Percentiles rank a stretch among this genome's conserved stretches.
phyloP scores from a whole-genome alignment of 1,140 invertebrate genomes.

The Philopotamus ludificatus region DNA sequence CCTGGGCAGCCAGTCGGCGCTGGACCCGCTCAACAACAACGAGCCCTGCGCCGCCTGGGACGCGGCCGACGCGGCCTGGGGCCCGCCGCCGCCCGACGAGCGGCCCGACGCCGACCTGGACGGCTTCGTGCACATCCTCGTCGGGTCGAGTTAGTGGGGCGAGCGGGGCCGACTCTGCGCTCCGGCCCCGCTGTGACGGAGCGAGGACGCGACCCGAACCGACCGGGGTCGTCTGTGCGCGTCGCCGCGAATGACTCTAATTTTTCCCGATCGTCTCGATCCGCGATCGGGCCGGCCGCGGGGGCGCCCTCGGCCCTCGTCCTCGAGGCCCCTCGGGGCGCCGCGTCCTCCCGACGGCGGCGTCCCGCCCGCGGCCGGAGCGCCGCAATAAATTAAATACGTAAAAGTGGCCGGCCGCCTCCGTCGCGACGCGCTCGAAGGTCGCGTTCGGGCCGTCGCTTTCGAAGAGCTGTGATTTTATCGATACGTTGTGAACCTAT shows the following conservation, averaged over 20 bases:
- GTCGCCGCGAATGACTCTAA: too few relatives aligned
- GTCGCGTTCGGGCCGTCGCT: slow-evolving; percentile 1
- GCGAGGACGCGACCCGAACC: slow-evolving; percentile 21
- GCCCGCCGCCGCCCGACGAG: slow-evolving; percentile 48
- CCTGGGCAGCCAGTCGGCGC: slow-evolving; percentile 77
- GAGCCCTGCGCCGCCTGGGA: slow-evolving; percentile 57
- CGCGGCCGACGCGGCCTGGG: slow-evolving; percentile 44
- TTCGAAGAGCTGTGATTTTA: slow-evolving; percentile 35
- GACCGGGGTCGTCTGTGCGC: slow-evolving; percentile 52
- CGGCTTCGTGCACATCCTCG: slow-evolving; percentile 55
- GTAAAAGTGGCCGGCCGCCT: background rate
- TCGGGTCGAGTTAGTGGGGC: slow-evolving; percentile 53
- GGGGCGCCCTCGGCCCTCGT: background rate
- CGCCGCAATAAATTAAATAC: background rate
- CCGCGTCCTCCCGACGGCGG: slow-evolving; percentile 2
- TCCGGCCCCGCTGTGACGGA: slow-evolving; percentile 46
- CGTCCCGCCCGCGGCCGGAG: slow-evolving; percentile 7
- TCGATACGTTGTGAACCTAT: slow-evolving; percentile 26
- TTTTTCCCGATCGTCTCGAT: slow-evolving; percentile 46
- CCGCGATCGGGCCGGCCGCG: slow-evolving; percentile 40
- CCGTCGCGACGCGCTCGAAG: background rate
- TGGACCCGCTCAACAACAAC: slow-evolving; percentile 80
- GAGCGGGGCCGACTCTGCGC: slow-evolving; percentile 29
- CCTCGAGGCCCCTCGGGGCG: slow-evolving; percentile 7
- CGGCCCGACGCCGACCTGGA: slow-evolving; percentile 44